A percentile compares a stretch with the other conserved stretches of the same genome.
These are phyloP conservation scores for Campylorhamphus procurvoides DNA, from an alignment of 2,113 vertebrate genomes.

Conservation along the genomic window DNA sequence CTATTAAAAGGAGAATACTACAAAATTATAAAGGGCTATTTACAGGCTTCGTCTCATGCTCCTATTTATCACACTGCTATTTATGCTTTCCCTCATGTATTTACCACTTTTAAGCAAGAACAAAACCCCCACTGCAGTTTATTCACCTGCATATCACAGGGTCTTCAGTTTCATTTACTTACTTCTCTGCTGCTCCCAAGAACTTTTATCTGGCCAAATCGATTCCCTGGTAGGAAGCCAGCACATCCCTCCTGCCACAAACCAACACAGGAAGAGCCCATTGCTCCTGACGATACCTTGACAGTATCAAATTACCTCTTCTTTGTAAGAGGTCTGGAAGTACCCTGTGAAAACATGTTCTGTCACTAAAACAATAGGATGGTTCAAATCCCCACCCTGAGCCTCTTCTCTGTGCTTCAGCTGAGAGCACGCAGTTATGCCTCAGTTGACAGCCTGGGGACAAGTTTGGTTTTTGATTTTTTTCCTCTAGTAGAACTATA, in stretches of 20 bases:
- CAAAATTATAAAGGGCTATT: background rate
- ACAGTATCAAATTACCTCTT: background rate
- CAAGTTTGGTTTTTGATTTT: background rate
- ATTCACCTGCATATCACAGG: background rate
- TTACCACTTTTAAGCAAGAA: background rate
- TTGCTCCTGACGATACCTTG: fast-evolving
- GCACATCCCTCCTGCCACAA: background rate
- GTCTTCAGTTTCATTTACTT: background rate
- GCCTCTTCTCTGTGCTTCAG: background rate
- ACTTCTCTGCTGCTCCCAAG: background rate
- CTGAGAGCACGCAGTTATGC: background rate
- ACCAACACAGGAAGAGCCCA: background rate
- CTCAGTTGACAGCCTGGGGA: background rate
- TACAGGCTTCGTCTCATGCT: background rate
- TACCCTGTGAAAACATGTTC: background rate
- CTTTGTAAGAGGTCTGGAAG: background rate
- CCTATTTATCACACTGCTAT: background rate
- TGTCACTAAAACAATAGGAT: background rate
- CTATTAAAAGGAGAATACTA: constrained; percentile 4
- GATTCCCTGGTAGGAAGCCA: background rate
- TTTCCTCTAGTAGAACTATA: background rate
- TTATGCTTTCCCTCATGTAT: background rate
- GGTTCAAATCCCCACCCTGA: fast-evolving
- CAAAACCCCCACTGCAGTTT: background rate
- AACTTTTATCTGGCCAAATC: background rate